phyloP scores from a whole-genome alignment of 1,140 invertebrate species.

The Calliphora vicina region DNA sequence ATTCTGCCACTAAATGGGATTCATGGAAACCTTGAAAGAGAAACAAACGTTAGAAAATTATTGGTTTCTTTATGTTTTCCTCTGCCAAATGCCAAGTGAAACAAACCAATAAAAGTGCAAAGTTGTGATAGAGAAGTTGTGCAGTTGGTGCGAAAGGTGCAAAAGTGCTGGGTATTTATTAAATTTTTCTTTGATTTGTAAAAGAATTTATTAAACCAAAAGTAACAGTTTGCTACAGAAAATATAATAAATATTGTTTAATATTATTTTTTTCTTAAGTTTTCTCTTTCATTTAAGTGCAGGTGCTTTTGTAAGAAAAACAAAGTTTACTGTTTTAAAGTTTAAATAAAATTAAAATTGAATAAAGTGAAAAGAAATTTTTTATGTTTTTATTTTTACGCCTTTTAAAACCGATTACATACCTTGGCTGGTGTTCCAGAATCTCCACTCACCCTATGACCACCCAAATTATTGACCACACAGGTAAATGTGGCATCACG shows the following conservation, averaged over 20 bases:
- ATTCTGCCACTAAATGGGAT: too few species aligned
- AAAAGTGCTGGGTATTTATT: not conserved
- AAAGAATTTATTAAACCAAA: not conserved
- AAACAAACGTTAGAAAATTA: too few species aligned
- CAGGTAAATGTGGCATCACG: conserved; percentile 88
- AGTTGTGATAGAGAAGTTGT: not conserved
- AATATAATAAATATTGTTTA: not conserved
- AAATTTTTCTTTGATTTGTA: not conserved
- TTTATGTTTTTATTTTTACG: not conserved
- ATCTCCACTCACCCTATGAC: conserved; percentile 92
- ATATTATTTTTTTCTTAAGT: not conserved
- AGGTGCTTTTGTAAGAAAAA: not conserved
- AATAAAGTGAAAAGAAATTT: conserved; percentile 21
- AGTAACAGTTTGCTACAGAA: not conserved
- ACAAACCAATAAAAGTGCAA: not conserved
- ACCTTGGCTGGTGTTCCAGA: conserved; percentile 74
- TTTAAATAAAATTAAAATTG: conserved; percentile 10
- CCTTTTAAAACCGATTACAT: conserved; percentile 69
- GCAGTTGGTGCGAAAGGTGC: conserved; percentile 31
- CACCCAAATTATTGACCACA: conserved; percentile 88
- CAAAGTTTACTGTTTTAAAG: not conserved
- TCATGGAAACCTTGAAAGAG: too few species aligned
- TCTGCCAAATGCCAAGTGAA: not conserved
- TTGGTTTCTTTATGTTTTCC: too few species aligned
- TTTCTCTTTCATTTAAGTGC: not conserved